A percentile compares a stretch with the other conserved stretches of the same genome.
Conservation (phyloP, 2,888 invertebrate species). For the Drosophila setosimentum region DNA sequence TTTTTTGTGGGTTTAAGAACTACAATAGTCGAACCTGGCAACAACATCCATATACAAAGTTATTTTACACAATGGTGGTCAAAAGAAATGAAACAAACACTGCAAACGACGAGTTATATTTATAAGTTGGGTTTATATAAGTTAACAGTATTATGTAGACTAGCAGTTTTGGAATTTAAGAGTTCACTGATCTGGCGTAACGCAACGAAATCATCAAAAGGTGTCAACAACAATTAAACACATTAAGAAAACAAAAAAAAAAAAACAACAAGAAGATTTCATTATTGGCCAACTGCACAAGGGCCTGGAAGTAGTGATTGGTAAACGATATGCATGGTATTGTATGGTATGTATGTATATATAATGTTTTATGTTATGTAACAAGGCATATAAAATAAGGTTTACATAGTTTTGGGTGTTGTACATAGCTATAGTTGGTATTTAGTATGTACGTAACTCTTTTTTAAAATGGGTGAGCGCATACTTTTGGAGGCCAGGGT, state of each 20-base stretch:
- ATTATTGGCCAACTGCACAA: constrained; percentile 63
- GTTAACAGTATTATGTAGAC: neutral
- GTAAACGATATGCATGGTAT: constrained; percentile 44
- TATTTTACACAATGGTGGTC: constrained; percentile 54
- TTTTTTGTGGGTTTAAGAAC: constrained; percentile 40
- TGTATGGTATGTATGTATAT: constrained; percentile 24
- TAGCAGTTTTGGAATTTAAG: constrained; percentile 18
- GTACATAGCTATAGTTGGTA: constrained; percentile 35
- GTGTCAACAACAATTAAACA: constrained; percentile 74
- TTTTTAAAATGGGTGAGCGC: constrained; percentile 60
- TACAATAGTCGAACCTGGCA: constrained; percentile 53
- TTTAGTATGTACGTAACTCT: constrained; percentile 18
- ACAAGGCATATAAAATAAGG: constrained; percentile 46
- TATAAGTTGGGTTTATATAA: constrained; percentile 12
- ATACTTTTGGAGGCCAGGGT: constrained; percentile 69
- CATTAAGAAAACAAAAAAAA: constrained; percentile 41
- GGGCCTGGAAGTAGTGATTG: constrained; percentile 59
- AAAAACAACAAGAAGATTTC: constrained; percentile 61
- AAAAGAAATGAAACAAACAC: constrained; percentile 4
- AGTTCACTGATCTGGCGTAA: constrained; percentile 41
- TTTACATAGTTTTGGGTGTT: constrained; percentile 30
- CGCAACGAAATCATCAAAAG: constrained; percentile 62
- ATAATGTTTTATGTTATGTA: constrained; percentile 46
- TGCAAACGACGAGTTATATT: constrained; percentile 19
- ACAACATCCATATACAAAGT: constrained; percentile 62